Evolutionary conservation across 2,113 vertebrate genomes (phyloP).

Genomic region (Oophaga pumilio): DNA sequence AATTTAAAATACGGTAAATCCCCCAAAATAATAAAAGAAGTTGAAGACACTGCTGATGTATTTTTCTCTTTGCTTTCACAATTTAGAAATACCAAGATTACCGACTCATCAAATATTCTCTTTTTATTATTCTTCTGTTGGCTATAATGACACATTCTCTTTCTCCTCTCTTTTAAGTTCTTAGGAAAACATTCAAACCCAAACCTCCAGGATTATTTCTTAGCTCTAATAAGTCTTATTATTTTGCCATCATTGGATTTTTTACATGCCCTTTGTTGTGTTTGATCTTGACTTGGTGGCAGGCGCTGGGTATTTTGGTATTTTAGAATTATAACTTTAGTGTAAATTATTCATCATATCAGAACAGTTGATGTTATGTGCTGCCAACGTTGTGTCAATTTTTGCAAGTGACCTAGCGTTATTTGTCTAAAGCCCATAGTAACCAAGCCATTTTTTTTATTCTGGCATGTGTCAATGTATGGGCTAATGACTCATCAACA

Average conservation of each 20-base stretch:
- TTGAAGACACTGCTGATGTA: not conserved
- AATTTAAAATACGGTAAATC: not conserved
- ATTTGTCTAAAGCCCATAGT: not conserved
- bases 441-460: too few relatives aligned
- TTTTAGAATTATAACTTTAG: not conserved
- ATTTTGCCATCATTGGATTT: not conserved
- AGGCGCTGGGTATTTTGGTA: not conserved
- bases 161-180: not conserved
- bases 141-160: not conserved
- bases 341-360: not conserved
- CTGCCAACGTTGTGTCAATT: not conserved
- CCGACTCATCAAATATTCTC: constrained; percentile 9
- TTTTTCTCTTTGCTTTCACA: not conserved
- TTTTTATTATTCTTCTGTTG: not conserved
- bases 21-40: not conserved
- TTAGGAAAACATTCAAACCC: not conserved
- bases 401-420: not conserved
- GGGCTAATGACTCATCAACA: too few relatives aligned
- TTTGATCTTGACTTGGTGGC: not conserved
- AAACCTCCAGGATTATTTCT: not conserved
- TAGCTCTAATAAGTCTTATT: not conserved
- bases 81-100: not conserved
- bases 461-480: too few relatives aligned
- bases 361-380: not conserved
- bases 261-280: too few relatives aligned